phyloP scores from a whole-genome alignment of 2,888 invertebrate species.

The Cryptophagus acutangulus region DNA sequence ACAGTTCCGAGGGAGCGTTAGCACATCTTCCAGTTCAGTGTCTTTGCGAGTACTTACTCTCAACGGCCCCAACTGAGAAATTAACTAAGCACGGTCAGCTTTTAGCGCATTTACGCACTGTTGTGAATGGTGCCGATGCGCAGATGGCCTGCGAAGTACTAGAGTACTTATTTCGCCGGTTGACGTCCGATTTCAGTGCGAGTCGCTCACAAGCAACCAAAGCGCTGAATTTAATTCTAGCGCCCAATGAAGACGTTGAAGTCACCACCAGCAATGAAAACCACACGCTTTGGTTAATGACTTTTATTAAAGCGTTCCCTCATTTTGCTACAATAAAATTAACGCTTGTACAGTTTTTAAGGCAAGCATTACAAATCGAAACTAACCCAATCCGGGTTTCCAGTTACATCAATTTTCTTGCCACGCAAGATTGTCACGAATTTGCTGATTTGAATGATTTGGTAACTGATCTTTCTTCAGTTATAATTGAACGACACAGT shows the following conservation, averaged over 20 bases:
- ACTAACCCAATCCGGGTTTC: conserved; percentile 77
- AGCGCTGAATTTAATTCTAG: conserved; percentile 42
- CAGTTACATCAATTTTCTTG: conserved; percentile 81
- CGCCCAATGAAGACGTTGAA: conserved; percentile 44
- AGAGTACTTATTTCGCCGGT: conserved; percentile 80
- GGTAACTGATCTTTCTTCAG: conserved; percentile 77
- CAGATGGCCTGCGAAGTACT: conserved; percentile 72
- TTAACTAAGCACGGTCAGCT: conserved; percentile 69
- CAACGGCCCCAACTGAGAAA: conserved; percentile 61
- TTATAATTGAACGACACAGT: conserved; percentile 86
- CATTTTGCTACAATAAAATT: conserved; percentile 70
- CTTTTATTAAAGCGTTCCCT: conserved; percentile 66
- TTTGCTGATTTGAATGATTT: conserved; percentile 65
- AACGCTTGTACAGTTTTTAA: conserved; percentile 66
- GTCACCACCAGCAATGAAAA: conserved; percentile 29
- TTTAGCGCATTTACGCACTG: conserved; percentile 55
- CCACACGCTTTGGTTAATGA: conserved; percentile 54
- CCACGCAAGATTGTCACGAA: conserved; percentile 65
- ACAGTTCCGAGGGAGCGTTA: conserved; percentile 80
- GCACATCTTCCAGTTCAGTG: conserved; percentile 95
- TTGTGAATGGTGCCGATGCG: conserved; percentile 52
- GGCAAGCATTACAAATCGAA: conserved; percentile 87
- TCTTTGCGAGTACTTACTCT: conserved; percentile 88
- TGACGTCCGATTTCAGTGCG: conserved; percentile 75
- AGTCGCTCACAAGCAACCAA: conserved; percentile 73